Evolutionary conservation across 2,888 invertebrate genomes (phyloP).

Genomic region (Cosmopolites sordidus): DNA sequence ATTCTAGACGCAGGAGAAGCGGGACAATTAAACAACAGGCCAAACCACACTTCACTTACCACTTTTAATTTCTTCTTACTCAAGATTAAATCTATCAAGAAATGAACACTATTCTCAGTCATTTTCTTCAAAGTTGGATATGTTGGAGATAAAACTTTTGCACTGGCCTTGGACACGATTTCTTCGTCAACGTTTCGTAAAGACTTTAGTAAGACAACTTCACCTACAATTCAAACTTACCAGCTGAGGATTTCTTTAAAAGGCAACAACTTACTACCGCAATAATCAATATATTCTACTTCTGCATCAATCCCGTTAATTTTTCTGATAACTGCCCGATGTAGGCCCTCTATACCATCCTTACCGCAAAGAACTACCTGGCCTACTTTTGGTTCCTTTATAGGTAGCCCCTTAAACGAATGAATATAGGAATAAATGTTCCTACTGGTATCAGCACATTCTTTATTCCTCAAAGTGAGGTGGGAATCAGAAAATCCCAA

Average conservation of each 20-base stretch:
- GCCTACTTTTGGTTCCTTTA: constrained; percentile 31
- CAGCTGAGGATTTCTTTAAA: background rate
- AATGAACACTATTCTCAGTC: constrained; percentile 11
- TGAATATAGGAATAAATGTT: constrained; percentile 30
- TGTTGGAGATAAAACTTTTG: constrained; percentile 29
- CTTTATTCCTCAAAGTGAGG: constrained; percentile 35
- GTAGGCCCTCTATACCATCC: constrained; percentile 28
- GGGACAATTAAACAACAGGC: no score
- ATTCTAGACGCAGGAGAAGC: no score
- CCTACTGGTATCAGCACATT: constrained; percentile 29
- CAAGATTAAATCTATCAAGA: constrained; percentile 24
- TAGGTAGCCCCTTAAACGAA: constrained; percentile 22
- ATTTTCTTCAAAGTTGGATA: constrained; percentile 24
- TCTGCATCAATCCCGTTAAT: constrained; percentile 27
- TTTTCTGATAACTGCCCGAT: constrained; percentile 33
- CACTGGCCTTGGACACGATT: constrained; percentile 29
- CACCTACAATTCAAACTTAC: constrained; percentile 9
- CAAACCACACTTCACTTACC: constrained; percentile 21
- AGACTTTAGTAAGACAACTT: constrained; percentile 30
- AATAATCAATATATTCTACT: constrained; percentile 37
- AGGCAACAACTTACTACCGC: constrained; percentile 24
- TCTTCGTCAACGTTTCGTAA: constrained; percentile 34
- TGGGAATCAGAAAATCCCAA: constrained; percentile 25
- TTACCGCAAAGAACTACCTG: constrained; percentile 35
- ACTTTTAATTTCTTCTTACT: constrained; percentile 28